A percentile compares a stretch with the other conserved stretches of the same genome.
These are phyloP conservation scores for Chaetorhynchus papuensis DNA, from an alignment of 2,113 vertebrate species.

Conservation along the genomic window DNA sequence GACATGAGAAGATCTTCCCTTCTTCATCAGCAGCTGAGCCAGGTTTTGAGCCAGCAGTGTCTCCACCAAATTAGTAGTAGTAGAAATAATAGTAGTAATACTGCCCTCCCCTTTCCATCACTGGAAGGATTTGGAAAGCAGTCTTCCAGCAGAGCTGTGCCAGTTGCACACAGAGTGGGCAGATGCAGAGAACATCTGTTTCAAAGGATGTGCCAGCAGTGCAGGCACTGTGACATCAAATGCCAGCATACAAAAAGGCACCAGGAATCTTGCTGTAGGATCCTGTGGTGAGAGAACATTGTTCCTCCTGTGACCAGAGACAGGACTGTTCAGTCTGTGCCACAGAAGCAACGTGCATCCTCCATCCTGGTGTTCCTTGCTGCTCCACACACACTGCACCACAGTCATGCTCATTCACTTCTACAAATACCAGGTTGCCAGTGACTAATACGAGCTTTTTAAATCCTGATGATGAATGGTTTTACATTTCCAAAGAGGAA, in stretches of 20 bases:
- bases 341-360: not conserved
- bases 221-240: not conserved
- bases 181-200: conserved; percentile 12
- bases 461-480: not conserved
- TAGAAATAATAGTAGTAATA: not conserved
- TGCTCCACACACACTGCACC: not conserved
- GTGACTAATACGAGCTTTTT: not conserved
- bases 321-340: not conserved
- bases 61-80: not conserved
- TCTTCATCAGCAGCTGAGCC: not conserved
- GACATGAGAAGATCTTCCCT: not conserved
- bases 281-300: not conserved
- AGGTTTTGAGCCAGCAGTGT: not conserved
- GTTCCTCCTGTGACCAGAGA: not conserved
- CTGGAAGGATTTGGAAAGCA: not conserved
- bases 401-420: not conserved
- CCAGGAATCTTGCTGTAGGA: not conserved
- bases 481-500: not conserved
- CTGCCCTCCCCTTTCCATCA: not conserved
- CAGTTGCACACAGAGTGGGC: not conserved
- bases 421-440: not conserved
- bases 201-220: not conserved
- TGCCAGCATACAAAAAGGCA: not conserved
- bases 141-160: not conserved
- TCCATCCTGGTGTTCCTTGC: not conserved